A percentile compares a stretch with the other conserved stretches of the same genome.
These are phyloP conservation scores for Panagrolaimus sp. DNA, from an alignment of 1,140 invertebrate species.

Conservation along the genomic window DNA sequence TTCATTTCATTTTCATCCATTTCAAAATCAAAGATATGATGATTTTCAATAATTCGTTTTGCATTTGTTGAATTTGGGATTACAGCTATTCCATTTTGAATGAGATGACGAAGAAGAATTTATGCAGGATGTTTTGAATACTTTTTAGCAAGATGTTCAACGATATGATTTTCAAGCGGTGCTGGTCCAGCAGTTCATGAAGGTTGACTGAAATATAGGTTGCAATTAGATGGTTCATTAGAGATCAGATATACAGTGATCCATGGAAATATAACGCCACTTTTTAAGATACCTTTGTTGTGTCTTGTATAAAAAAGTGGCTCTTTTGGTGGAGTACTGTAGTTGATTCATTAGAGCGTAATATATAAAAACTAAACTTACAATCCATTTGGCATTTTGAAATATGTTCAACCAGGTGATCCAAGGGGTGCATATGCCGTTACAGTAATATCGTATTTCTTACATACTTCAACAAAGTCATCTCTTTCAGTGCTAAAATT, in stretches of 20 bases:
- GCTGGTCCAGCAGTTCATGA: conserved; percentile 33
- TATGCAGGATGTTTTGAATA: conserved; percentile 65
- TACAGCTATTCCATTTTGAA: conserved; percentile 48
- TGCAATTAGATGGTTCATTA: neutral
- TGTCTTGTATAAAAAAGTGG: too few relatives aligned
- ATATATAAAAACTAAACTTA: neutral
- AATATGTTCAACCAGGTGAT: conserved; percentile 37
- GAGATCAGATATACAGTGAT: too few relatives aligned
- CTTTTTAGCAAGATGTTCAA: conserved; percentile 64
- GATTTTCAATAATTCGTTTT: conserved; percentile 56
- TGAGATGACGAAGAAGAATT: conserved; percentile 55
- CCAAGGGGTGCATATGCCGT: conserved; percentile 54
- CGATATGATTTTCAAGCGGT: conserved; percentile 63
- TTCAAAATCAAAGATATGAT: conserved; percentile 27
- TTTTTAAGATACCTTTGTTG: too few relatives aligned
- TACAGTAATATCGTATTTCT: conserved; percentile 35
- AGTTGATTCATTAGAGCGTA: too few relatives aligned
- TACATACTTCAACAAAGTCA: conserved; percentile 45
- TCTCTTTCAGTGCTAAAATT: conserved; percentile 43
- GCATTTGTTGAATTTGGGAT: conserved; percentile 59
- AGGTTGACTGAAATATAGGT: neutral
- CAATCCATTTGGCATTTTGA: neutral
- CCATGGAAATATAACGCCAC: too few relatives aligned
- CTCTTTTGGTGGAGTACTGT: too few relatives aligned
- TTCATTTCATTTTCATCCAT: conserved; percentile 24